These are phyloP conservation scores for Ferdinandea cuprea DNA, from an alignment of 2,888 invertebrate genomes.

Conservation along the genomic window DNA sequence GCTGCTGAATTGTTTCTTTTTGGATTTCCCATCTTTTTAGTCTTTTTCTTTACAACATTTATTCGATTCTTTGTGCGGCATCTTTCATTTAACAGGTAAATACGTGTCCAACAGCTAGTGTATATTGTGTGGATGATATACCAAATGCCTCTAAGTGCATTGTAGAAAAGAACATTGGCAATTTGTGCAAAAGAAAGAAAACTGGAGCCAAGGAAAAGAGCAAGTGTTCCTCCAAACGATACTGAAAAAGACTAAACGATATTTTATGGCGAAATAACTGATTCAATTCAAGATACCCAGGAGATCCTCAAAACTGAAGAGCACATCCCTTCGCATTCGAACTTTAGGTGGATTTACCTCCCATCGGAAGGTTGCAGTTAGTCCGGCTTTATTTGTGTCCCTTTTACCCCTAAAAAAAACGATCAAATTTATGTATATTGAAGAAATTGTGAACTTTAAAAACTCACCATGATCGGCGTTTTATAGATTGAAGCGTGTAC, in stretches of 20 bases:
- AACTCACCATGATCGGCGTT: conserved; percentile 79
- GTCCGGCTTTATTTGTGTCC: conserved; percentile 75
- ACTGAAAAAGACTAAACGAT: conserved; percentile 79
- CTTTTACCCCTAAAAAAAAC: conserved; percentile 45
- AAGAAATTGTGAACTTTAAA: not conserved
- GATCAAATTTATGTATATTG: not conserved
- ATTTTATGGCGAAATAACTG: not conserved
- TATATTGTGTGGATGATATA: conserved; percentile 1
- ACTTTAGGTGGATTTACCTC: conserved; percentile 84
- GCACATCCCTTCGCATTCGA: conserved; percentile 84
- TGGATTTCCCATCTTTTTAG: conserved; percentile 13
- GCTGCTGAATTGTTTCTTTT: conserved; percentile 5
- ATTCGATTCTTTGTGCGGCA: conserved; percentile 24
- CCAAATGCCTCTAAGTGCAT: conserved; percentile 37
- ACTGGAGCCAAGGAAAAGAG: conserved; percentile 84
- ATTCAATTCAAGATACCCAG: conserved; percentile 82
- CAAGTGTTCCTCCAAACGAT: conserved; percentile 84
- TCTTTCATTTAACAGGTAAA: not conserved
- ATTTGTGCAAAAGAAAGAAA: conserved; percentile 83
- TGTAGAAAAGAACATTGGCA: conserved; percentile 73
- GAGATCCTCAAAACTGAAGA: conserved; percentile 85
- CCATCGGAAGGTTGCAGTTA: conserved; percentile 84
- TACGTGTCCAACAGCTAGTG: conserved; percentile 5
- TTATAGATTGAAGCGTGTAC: conserved; percentile 80
- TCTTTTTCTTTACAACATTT: conserved; percentile 4